phyloP scores from a whole-genome alignment of 2,797 vertebrate genomes.

The Megaceryle alcyon region DNA sequence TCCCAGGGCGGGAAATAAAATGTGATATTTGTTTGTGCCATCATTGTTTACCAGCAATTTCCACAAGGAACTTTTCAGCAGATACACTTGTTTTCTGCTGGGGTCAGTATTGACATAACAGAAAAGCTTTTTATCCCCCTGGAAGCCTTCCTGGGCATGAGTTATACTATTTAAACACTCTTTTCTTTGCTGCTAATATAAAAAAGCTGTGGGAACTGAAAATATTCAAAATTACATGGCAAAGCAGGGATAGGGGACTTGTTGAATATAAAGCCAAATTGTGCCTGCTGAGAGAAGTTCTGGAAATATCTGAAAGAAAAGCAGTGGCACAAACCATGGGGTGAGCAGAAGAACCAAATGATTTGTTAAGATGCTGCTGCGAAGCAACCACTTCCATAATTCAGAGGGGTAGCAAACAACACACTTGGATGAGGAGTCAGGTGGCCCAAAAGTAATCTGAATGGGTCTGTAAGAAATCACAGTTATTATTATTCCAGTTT shows the following conservation, averaged over 20 bases:
- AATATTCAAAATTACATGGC: neutral
- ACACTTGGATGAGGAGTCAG: neutral
- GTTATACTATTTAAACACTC: neutral
- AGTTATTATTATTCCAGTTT: neutral
- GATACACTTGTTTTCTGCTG: neutral
- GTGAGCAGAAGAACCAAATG: neutral
- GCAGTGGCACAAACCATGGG: neutral
- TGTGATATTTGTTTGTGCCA: neutral
- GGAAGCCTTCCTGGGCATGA: neutral
- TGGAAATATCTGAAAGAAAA: neutral
- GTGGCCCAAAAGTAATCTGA: neutral
- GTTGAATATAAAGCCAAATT: neutral
- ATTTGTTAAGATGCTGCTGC: neutral
- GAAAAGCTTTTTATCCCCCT: slow-evolving; percentile 4
- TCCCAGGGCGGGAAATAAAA: neutral
- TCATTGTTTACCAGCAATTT: neutral
- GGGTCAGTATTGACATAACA: neutral
- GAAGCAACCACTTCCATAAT: neutral
- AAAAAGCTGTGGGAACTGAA: neutral
- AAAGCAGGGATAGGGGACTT: neutral
- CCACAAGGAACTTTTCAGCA: slow-evolving; percentile 4
- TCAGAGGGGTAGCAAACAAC: neutral
- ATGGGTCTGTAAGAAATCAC: neutral
- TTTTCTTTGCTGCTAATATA: neutral
- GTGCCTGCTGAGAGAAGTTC: neutral